Base-by-base conservation (phyloP, 2,888 invertebrate species). In the Stenchaetothrips biformis region DNA sequence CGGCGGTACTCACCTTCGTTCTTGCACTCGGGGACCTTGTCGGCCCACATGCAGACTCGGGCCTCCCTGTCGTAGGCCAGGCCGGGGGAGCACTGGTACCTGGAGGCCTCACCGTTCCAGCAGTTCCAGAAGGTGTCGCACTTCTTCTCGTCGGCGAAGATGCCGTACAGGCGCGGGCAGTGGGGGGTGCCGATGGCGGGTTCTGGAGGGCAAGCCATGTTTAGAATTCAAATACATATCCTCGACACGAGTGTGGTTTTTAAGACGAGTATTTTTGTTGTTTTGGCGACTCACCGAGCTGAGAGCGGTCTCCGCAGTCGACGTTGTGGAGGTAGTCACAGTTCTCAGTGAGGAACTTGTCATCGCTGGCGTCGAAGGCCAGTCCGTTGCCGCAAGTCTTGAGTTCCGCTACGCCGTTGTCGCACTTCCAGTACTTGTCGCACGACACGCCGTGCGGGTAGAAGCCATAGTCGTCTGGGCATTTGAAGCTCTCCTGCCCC, bases 51-150 rank as follows among this genome's bases (percentile, higher is more conserved):
- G 89, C 96, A 96, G 81, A 96, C 95, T 84, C 97, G 92, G 80
- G 96, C 92, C 88, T 96, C 95, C 84, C 96, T 91, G 90, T 98
- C 95, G 90, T 97, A 97, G 83, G 96, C 97, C 79, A 97, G 91
- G 84, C 97, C 97, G 84, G 97, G 96, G 84, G 96, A 95, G 90
- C 97, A 97, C 88, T 96, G 95, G 88, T 97, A 97, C 85, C 95
- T 92, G 86, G 95, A 95, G 7, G 96, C 93, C 87, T 97, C 96
- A 80, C 97, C 97, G 88, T 95, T 96, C 96, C 97, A 97, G 88
- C 97, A 97, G 88, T 96, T 96, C 95, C 96, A 97, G 93, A 97
- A 97, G 21, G 94, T 94, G 88, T 96, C 95, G 87, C 97, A 97
- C 87, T 95, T 95, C 84, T 89, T 89, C 80, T 92, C 94, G 86